These are phyloP conservation scores for Protonibea diacanthus DNA, from an alignment of 2,797 vertebrate genomes.

Conservation along the genomic window DNA sequence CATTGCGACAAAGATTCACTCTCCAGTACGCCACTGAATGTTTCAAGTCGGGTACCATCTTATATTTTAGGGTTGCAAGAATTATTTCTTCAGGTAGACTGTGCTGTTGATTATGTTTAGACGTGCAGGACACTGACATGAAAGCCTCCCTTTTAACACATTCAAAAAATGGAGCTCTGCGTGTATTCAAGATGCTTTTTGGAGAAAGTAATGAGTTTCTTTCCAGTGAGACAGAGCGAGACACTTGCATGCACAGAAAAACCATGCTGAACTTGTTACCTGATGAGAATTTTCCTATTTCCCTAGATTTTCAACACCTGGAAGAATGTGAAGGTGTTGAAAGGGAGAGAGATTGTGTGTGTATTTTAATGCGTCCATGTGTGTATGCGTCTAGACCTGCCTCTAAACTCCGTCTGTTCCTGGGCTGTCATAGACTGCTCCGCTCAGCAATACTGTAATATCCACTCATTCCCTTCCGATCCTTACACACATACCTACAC, in stretches of 20 bases:
- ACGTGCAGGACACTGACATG: conserved; percentile 43
- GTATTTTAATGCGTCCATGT: background rate
- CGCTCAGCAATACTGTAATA: conserved; percentile 71
- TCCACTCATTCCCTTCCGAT: conserved; percentile 61
- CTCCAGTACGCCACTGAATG: background rate
- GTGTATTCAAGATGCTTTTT: conserved; percentile 15
- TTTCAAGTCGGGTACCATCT: background rate
- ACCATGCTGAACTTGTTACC: conserved; percentile 33
- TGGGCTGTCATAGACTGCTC: conserved; percentile 54
- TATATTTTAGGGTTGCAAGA: background rate
- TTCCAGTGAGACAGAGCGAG: background rate
- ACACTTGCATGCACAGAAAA: background rate
- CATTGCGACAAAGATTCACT: background rate
- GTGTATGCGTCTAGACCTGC: conserved; percentile 12
- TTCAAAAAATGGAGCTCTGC: background rate
- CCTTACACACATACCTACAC: conserved; percentile 7
- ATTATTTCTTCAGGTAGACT: background rate
- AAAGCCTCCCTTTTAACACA: background rate
- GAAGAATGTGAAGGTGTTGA: conserved; percentile 26
- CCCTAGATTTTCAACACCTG: conserved; percentile 41
- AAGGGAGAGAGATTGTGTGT: background rate
- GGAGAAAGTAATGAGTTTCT: conserved; percentile 17
- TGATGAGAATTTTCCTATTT: conserved; percentile 42
- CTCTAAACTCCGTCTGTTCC: conserved; percentile 5
- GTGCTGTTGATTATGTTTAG: conserved; percentile 31